These are phyloP conservation scores for Microctonus aethiopoides DNA, from an alignment of 2,888 invertebrate genomes.

Conservation along the genomic window DNA sequence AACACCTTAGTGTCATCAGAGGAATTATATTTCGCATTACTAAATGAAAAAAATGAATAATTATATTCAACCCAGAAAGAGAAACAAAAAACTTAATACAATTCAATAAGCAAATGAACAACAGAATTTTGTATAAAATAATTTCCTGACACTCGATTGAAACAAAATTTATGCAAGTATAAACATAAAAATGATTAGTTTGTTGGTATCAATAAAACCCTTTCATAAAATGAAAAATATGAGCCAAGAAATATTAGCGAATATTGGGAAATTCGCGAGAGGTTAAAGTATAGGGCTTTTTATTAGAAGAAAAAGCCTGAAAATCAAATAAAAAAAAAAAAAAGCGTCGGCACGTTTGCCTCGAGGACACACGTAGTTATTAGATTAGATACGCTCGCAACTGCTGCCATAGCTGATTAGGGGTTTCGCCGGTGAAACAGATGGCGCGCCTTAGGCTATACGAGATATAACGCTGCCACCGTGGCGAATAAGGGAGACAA, in stretches of 20 bases:
- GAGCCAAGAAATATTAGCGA: background rate
- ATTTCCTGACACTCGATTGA: too few relatives aligned
- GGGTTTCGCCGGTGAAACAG: conserved; percentile 59
- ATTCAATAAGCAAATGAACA: too few relatives aligned
- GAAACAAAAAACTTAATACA: too few relatives aligned
- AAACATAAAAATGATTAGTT: too few relatives aligned
- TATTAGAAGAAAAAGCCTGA: background rate
- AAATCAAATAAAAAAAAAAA: conserved; percentile 14
- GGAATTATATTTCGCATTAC: background rate
- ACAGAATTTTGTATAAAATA: too few relatives aligned
- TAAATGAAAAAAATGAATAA: background rate
- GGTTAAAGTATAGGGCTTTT: background rate
- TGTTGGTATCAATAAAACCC: background rate
- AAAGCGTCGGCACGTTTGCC: conserved; percentile 14
- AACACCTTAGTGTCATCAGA: background rate
- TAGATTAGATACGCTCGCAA: conserved; percentile 62
- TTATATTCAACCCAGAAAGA: too few relatives aligned
- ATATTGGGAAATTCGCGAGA: conserved; percentile 21
- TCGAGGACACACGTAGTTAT: conserved; percentile 50
- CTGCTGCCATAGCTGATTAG: conserved; percentile 62
- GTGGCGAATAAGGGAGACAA: conserved; percentile 31
- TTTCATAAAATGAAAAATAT: background rate
- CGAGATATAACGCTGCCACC: conserved; percentile 54
- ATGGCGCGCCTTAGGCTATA: conserved; percentile 63
- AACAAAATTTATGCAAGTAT: too few relatives aligned